phyloP scores from a whole-genome alignment of 2,113 vertebrate genomes.

The Carlito syrichta region DNA sequence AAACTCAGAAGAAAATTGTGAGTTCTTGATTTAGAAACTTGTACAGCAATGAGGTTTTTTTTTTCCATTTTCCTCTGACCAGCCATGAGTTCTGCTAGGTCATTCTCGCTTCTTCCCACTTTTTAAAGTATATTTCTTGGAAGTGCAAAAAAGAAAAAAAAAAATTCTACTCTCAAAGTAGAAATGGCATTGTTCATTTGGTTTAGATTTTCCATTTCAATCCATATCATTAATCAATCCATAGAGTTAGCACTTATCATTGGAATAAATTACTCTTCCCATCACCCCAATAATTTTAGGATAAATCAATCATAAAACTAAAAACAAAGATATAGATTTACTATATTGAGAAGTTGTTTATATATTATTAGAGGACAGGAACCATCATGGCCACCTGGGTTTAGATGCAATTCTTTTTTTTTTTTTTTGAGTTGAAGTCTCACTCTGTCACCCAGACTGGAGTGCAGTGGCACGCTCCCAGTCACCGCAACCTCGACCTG shows the following conservation, averaged over 20 bases:
- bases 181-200: neutral
- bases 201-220: neutral
- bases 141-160: neutral
- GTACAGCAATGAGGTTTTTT: neutral
- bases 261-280: neutral
- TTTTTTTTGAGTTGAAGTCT: too few relatives aligned
- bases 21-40: constrained; percentile 60
- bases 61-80: constrained; percentile 20
- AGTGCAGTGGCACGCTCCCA: too few relatives aligned
- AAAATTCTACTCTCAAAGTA: neutral
- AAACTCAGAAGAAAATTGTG: constrained; percentile 39
- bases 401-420: neutral
- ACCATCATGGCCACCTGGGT: neutral
- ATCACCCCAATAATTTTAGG: neutral
- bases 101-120: neutral
- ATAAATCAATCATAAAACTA: neutral
- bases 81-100: neutral
- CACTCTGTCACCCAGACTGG: too few relatives aligned
- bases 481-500: too few relatives aligned
- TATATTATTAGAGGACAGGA: neutral
- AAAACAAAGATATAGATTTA: neutral
- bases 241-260: neutral
- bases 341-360: neutral
- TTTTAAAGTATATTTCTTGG: constrained; percentile 9
- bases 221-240: neutral